Percentiles rank a stretch among this genome's conserved stretches.
phyloP scores from a whole-genome alignment of 1,140 invertebrate species.

The Spodoptera litura region DNA sequence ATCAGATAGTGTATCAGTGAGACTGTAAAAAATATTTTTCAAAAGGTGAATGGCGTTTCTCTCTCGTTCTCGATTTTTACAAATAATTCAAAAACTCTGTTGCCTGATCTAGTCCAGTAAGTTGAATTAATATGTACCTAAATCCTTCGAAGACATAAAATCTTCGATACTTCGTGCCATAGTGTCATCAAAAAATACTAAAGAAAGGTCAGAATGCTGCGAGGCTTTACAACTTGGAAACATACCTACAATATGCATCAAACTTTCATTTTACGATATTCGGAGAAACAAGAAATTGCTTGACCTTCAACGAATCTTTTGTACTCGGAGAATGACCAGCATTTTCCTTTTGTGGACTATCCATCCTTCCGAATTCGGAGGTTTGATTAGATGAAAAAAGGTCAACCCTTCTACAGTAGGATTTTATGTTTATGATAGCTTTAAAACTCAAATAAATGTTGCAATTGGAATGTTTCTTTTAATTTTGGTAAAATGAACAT shows the following conservation, averaged over 20 bases:
- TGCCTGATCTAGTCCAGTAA: too few species aligned
- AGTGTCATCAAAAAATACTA: background rate
- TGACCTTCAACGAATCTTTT: constrained; percentile 18
- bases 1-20: too few species aligned
- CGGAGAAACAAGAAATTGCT: background rate
- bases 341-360: background rate
- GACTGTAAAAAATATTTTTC: too few species aligned
- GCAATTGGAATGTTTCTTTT: background rate
- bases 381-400: constrained; percentile 26
- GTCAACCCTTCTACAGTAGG: background rate
- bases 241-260: background rate
- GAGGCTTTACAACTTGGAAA: background rate
- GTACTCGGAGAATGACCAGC: constrained; percentile 13
- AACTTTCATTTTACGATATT: constrained; percentile 26
- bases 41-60: too few species aligned
- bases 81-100: too few species aligned
- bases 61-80: too few species aligned
- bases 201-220: background rate
- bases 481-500: too few species aligned
- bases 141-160: background rate
- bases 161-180: background rate
- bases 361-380: constrained; percentile 2
- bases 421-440: constrained; percentile 17
- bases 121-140: too few species aligned
- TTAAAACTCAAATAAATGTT: background rate